Evolutionary conservation across 2,797 vertebrate genomes (phyloP).

Genomic region (Mormyrus proboscirostris): DNA sequence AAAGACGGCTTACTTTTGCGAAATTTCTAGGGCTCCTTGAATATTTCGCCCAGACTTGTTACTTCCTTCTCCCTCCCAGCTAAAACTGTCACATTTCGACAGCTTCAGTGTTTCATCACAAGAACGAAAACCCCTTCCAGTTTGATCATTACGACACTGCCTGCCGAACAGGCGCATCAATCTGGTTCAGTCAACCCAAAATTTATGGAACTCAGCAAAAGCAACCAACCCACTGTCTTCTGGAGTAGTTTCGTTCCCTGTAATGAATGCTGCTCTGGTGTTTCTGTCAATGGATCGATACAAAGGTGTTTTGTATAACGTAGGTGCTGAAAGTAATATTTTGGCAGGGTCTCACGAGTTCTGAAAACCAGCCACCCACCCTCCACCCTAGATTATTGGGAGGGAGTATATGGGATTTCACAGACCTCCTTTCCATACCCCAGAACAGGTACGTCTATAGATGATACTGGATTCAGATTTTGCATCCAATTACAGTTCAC

Average conservation of each 20-base stretch:
- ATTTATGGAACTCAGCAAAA: not conserved
- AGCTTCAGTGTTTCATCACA: not conserved
- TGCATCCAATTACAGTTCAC: not conserved
- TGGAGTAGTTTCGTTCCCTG: too few relatives aligned
- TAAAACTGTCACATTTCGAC: not conserved
- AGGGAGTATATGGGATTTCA: not conserved
- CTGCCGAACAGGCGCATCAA: not conserved
- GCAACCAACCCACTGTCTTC: not conserved
- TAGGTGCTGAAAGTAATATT: not conserved
- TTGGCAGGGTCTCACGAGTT: not conserved
- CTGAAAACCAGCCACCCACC: not conserved
- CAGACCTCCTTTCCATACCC: not conserved
- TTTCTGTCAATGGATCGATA: not conserved
- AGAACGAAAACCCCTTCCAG: not conserved
- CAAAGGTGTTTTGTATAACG: not conserved
- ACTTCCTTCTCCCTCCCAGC: not conserved
- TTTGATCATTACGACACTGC: not conserved
- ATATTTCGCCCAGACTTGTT: not conserved
- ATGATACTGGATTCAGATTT: not conserved
- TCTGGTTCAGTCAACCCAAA: not conserved
- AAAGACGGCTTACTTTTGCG: not conserved
- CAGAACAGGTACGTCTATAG: not conserved
- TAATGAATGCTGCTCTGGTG: not conserved
- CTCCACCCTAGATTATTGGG: not conserved
- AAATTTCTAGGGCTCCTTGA: not conserved